Percentiles rank a stretch among this genome's conserved stretches.
Evolutionary conservation across 2,113 vertebrate species (phyloP).

Genomic region (Dipodomys merriami): DNA sequence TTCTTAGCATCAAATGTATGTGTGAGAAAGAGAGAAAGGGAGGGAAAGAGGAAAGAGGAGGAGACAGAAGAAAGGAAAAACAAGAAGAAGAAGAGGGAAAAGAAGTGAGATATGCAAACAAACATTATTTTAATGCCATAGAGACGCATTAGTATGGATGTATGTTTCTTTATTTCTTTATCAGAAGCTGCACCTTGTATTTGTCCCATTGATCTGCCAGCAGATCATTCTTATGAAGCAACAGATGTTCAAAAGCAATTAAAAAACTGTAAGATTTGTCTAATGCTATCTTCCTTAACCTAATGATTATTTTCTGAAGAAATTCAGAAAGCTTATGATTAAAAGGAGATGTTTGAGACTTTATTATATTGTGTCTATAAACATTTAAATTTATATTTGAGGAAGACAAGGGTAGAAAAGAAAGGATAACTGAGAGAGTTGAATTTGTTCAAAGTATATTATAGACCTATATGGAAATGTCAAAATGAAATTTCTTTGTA

Average conservation of each 20-base stretch:
- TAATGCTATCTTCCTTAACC: not conserved
- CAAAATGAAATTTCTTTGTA: too few species aligned
- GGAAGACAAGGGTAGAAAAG: not conserved
- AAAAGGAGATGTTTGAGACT: not conserved
- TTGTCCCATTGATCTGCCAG: not conserved
- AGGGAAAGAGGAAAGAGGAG: not conserved
- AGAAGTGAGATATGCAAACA: not conserved
- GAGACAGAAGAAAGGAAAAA: not conserved
- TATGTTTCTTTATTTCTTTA: not conserved
- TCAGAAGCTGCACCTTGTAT: not conserved
- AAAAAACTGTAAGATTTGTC: not conserved
- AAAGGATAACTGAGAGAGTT: too few species aligned
- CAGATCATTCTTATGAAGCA: not conserved
- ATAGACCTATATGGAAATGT: too few species aligned
- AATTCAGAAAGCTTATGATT: not conserved
- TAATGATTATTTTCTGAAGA: not conserved
- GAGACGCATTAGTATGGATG: not conserved
- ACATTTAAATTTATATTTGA: not conserved
- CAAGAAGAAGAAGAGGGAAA: not conserved
- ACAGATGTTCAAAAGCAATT: not conserved
- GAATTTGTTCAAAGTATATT: too few species aligned
- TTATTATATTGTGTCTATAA: not conserved
- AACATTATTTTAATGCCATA: not conserved
- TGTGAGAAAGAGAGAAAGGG: not conserved
- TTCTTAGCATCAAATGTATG: not conserved